Percentiles rank a stretch among this genome's conserved stretches.
Conservation (phyloP, 2,888 invertebrate species). For the Lasius platythorax region DNA sequence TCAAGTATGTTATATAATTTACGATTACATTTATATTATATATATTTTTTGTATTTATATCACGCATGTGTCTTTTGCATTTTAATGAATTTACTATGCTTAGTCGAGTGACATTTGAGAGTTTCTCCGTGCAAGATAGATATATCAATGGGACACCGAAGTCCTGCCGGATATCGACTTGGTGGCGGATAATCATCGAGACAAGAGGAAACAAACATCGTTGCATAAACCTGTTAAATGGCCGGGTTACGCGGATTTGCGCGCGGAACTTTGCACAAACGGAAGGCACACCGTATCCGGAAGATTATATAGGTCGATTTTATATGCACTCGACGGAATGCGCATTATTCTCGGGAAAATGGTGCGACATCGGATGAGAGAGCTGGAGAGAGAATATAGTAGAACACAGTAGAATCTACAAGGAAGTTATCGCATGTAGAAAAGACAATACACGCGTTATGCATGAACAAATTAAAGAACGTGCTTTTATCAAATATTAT, state of each 20-base stretch:
- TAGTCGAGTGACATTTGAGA: constrained; percentile 2
- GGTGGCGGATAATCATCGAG: constrained; percentile 33
- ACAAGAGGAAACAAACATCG: constrained; percentile 42
- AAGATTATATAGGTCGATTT: constrained; percentile 43
- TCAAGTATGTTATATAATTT: neutral
- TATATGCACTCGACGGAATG: constrained; percentile 22
- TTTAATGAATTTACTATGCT: neutral
- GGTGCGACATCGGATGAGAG: neutral
- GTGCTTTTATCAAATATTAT: neutral
- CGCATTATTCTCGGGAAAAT: constrained; percentile 13
- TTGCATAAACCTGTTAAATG: constrained; percentile 49
- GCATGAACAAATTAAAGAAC: neutral
- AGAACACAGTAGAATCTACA: neutral
- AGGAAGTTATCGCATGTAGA: neutral
- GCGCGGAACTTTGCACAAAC: constrained; percentile 25
- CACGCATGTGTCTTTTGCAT: neutral
- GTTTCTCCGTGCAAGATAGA: constrained; percentile 24
- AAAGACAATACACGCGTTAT: neutral
- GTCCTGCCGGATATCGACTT: constrained; percentile 36
- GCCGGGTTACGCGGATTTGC: constrained; percentile 28
- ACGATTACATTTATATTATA: neutral
- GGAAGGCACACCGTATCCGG: constrained; percentile 33
- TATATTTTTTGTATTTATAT: neutral
- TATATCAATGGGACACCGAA: constrained; percentile 15
- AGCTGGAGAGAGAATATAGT: neutral